Conservation (phyloP, 2,888 invertebrate genomes). For the Polia nebulosa region DNA sequence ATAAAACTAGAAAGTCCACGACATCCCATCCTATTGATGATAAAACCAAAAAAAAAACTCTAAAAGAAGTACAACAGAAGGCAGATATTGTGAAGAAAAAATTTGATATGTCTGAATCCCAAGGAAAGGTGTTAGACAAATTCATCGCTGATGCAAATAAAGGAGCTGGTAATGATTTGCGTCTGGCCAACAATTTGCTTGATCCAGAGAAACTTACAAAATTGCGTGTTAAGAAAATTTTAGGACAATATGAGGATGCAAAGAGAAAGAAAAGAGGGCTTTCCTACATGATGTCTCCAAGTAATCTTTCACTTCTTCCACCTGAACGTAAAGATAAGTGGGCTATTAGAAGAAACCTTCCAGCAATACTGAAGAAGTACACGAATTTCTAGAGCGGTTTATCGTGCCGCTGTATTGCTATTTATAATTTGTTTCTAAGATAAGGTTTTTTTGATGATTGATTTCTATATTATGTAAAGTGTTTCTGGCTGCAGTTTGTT, state of each 20-base stretch:
- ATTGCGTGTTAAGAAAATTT: background rate
- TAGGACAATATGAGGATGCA: background rate
- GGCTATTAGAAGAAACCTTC: background rate
- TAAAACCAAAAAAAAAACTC: conserved; percentile 47
- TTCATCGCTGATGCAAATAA: conserved; percentile 30
- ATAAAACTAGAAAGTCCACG: conserved; percentile 58
- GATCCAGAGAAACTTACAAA: background rate
- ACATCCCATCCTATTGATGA: conserved; percentile 50
- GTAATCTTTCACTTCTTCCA: background rate
- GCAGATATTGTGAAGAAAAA: conserved; percentile 42
- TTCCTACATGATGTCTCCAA: conserved; percentile 5
- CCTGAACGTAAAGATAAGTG: background rate
- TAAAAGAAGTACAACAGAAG: conserved; percentile 35
- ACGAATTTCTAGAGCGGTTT: background rate
- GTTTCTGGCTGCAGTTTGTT: too few relatives aligned
- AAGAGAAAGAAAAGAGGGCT: background rate
- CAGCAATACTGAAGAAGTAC: background rate
- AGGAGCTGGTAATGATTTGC: conserved; percentile 8
- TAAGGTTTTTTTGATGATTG: background rate
- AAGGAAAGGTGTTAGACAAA: conserved; percentile 29
- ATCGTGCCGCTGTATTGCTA: background rate
- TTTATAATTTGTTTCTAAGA: background rate
- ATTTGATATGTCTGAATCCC: conserved; percentile 32
- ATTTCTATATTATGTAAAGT: too few relatives aligned
- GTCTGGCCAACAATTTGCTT: background rate